Evolutionary conservation across 2,888 invertebrate genomes (phyloP).

Genomic region (Anodontia alba): DNA sequence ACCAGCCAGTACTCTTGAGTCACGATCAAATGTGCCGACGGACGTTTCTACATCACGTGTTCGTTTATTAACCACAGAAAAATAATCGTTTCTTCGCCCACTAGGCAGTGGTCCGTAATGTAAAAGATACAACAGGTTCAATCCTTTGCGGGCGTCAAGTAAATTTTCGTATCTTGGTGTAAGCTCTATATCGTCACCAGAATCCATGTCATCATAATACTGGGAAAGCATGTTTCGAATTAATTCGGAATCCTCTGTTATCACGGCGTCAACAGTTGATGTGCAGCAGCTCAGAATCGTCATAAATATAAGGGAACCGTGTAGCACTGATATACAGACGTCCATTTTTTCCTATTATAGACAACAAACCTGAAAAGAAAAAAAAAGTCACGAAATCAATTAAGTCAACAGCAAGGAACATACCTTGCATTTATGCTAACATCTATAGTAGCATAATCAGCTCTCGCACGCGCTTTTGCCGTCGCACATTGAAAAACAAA

Average conservation of each 20-base stretch:
- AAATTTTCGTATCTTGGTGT: neutral
- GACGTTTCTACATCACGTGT: neutral
- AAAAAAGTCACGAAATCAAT: too few species aligned
- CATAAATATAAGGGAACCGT: neutral
- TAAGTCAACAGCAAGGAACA: too few species aligned
- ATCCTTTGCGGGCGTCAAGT: neutral
- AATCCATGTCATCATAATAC: neutral
- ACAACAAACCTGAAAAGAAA: too few species aligned
- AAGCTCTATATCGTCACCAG: neutral
- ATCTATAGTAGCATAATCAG: too few species aligned
- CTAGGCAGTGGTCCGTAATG: neutral
- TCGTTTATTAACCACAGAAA: slow-evolving; percentile 1
- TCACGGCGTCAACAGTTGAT: neutral
- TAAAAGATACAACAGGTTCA: neutral
- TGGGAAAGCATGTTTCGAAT: neutral
- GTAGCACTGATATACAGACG: neutral
- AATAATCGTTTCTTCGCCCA: neutral
- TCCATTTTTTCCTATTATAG: too few species aligned
- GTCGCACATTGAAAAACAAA: too few species aligned
- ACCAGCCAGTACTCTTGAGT: neutral
- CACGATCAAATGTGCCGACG: neutral
- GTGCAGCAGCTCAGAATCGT: neutral
- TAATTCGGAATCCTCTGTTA: too few species aligned
- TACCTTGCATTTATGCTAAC: too few species aligned
- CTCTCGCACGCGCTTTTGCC: too few species aligned